Base-by-base conservation (phyloP, 2,797 vertebrate species). In the Babyrousa celebensis region DNA sequence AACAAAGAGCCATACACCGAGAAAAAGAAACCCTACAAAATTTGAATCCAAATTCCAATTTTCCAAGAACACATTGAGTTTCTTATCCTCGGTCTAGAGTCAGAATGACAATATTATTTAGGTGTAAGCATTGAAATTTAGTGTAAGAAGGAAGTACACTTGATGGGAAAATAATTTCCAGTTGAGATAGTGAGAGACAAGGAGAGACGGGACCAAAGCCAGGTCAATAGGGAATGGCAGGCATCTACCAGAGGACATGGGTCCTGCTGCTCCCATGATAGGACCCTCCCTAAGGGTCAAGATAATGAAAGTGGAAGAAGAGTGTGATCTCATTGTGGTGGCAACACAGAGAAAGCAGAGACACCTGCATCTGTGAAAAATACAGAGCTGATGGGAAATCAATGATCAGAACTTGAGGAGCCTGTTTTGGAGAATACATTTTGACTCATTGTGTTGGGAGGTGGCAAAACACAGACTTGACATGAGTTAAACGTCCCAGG, bases 51-150 rank as follows among this genome's bases (percentile, higher is more conserved):
- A 71, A 95, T 79, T 95, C 54, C 48, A 84, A 3, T 79, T 88
- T 95, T 83, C 77, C 92, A 25, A 52, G 17, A 90, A 67, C 16
- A 67, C 52, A 56, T 11, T 77, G 77, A 82, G 27, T 54, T 87
- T 70, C 23, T 91, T 54, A 36, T 95, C 36, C 36, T 95, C 9
- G 18, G 2, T 63, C 71, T 68, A 84, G 65, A 92, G 65, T 83
- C 32, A 91, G 72, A 96, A 83, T 65, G 17, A 52, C 25, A 87
- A 60, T 71, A 58, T 63, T 71, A 77, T 93, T 96, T 85, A 86
- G 54, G 32, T 72, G 18, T 52, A 78, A 58, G 95, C 74, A 54
- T 65, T 17, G 32, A 84, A 92, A 80, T 67, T 89, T 71, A 62
- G 27, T 67, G 17, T 78, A 74, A 89, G 87, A 89, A 75, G 15